Evolutionary conservation across 2,797 vertebrate genomes (phyloP), one percentile per base, ranked within the genome.

Genomic region (Coregonus suidteri): DNA sequence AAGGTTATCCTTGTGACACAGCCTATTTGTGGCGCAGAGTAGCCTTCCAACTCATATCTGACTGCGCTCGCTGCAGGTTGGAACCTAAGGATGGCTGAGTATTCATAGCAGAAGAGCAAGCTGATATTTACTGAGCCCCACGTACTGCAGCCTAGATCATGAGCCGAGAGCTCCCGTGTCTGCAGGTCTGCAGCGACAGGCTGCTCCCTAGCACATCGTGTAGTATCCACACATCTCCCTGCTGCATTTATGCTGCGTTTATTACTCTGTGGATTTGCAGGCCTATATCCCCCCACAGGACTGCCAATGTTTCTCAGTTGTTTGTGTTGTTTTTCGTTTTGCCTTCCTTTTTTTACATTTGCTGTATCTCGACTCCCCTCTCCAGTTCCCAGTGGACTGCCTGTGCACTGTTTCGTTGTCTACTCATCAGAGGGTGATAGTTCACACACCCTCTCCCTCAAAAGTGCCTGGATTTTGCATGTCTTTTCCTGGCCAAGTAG

Each of bases 101-200:
- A 83, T 91, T 87, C 90, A 87, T 87, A 87, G 82, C 77, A 37
- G 47, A 74, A 77, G 73, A 81, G 86, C 70, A 83, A 86, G 75
- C 37, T 75, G 85, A 81, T 90, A 76, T 89, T 84, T 87, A 47
- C 41, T 34, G 31, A 34, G 31, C 75, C 64, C 81, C 75, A 74
- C 6, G 53, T n/a, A 71, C 69, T 75, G 71, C 9, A 31, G 73
- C 70, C 53, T 70, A 54, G 41, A 54, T 74, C 35, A 67, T 47
- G 71, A 51, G 53, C 69, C 71, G 75, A 76, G 53, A 70, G 52
- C 54, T 65, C 59, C 62, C 5, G 73, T 75, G 78, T 20, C 67
- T 9, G n/a, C 67, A 18, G 34, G 54, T 9, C 64, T 66, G 25
- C 30, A 65, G 62, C 9, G 9, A 25, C 37, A 79, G 76, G 78